A percentile compares a stretch with the other conserved stretches of the same genome.
These are phyloP conservation scores for Leptinotarsa juncta DNA, from an alignment of 2,888 invertebrate species.

Conservation along the genomic window DNA sequence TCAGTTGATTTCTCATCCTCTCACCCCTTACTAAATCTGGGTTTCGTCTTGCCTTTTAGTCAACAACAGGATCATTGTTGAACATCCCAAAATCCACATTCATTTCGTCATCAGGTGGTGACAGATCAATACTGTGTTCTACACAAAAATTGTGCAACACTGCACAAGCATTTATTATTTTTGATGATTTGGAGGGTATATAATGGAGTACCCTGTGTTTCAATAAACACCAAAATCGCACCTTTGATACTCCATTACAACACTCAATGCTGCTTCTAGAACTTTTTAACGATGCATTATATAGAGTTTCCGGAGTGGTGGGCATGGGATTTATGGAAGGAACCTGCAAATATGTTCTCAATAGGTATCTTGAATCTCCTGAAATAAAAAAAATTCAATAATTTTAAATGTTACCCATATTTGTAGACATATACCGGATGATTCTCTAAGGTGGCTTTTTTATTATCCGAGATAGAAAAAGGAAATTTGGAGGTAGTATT, in stretches of 20 bases:
- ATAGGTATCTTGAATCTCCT: too few relatives aligned
- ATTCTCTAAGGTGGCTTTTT: neutral
- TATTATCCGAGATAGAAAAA: neutral
- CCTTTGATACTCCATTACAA: too few relatives aligned
- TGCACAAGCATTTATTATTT: neutral
- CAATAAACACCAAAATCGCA: too few relatives aligned
- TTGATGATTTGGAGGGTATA: neutral
- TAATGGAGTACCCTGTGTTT: neutral
- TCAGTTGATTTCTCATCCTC: conserved; percentile 15
- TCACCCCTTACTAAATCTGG: neutral
- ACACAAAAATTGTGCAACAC: neutral
- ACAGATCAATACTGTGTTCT: neutral
- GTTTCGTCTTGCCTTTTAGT: conserved; percentile 3
- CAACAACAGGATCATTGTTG: neutral
- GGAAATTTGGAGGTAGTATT: too few relatives aligned
- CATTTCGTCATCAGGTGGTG: neutral
- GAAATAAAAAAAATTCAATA: too few relatives aligned
- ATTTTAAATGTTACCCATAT: neutral
- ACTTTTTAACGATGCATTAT: too few relatives aligned
- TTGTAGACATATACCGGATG: neutral
- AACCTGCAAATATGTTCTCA: too few relatives aligned
- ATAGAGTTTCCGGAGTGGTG: too few relatives aligned
- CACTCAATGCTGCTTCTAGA: too few relatives aligned
- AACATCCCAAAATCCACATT: neutral
- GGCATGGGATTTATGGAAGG: too few relatives aligned